phyloP scores from a whole-genome alignment of 2,888 invertebrate genomes.

The Latheticus oryzae region DNA sequence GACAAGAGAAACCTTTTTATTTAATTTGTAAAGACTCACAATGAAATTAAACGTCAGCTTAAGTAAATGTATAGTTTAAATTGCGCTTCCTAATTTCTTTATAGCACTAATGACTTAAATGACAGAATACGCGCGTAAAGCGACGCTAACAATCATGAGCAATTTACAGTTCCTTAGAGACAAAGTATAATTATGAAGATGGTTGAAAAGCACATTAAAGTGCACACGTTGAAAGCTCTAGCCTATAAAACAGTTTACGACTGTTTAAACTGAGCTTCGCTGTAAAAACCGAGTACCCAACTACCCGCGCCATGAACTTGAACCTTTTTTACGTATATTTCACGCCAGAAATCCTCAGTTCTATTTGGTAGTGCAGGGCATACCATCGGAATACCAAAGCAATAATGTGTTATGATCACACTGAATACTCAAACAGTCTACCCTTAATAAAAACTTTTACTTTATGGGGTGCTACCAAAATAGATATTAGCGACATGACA shows the following conservation, averaged over 20 bases:
- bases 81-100: slow-evolving; percentile 43
- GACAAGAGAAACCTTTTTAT: no score
- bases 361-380: slow-evolving; percentile 13
- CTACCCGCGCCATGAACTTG: slow-evolving; percentile 25
- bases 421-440: slow-evolving; percentile 15
- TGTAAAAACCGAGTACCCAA: slow-evolving; percentile 44
- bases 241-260: slow-evolving; percentile 64
- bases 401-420: slow-evolving; percentile 30
- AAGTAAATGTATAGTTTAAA: slow-evolving; percentile 41
- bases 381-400: slow-evolving; percentile 18
- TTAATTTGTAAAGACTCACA: no score
- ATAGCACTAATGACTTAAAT: slow-evolving; percentile 44
- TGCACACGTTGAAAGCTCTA: slow-evolving; percentile 62
- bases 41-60: slow-evolving; percentile 36
- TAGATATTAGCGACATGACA: slow-evolving; percentile 25
- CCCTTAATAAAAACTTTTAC: slow-evolving; percentile 26
- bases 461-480: slow-evolving; percentile 16
- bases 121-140: slow-evolving; percentile 47
- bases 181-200: slow-evolving; percentile 63
- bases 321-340: slow-evolving; percentile 40
- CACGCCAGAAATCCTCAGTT: slow-evolving; percentile 30
- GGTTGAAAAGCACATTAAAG: slow-evolving; percentile 61
- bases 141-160: slow-evolving; percentile 55
- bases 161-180: slow-evolving; percentile 59
- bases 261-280: slow-evolving; percentile 59